Evolutionary conservation across 2,797 vertebrate genomes (phyloP).

Genomic region (Eulemur albifrons): DNA sequence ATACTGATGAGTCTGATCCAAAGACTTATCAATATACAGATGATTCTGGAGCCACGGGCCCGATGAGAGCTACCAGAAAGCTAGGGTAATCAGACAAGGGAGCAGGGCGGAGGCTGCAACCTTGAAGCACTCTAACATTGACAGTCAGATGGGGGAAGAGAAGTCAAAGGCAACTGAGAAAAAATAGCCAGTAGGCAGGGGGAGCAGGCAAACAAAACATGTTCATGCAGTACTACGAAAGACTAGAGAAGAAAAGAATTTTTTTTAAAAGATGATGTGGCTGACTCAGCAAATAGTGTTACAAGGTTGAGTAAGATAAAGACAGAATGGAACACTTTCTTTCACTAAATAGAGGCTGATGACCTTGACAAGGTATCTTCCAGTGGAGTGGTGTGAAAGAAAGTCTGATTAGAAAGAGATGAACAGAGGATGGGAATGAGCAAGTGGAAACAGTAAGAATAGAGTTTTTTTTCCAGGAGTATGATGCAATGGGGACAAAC

Average conservation of each 20-base stretch:
- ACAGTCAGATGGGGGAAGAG: background rate
- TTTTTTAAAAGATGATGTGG: background rate
- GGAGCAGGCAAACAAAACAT: background rate
- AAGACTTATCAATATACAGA: background rate
- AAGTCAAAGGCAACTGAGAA: background rate
- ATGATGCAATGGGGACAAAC: background rate
- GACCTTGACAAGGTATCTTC: conserved; percentile 17
- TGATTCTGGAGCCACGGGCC: background rate
- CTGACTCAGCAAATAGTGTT: background rate
- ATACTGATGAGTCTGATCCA: background rate
- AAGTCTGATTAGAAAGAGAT: background rate
- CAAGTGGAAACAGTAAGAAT: background rate
- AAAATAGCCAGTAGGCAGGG: background rate
- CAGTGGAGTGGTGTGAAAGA: background rate
- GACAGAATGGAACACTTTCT: background rate
- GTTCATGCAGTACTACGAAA: background rate
- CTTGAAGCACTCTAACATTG: background rate
- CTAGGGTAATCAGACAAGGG: background rate
- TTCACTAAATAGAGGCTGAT: background rate
- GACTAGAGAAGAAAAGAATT: background rate
- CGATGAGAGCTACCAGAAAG: background rate
- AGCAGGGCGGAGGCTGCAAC: background rate
- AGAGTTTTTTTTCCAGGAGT: background rate
- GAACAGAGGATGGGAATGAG: background rate
- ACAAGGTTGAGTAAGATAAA: background rate